Base-by-base conservation (phyloP, 2,888 invertebrate species). In the Pseudococcus viburni region DNA sequence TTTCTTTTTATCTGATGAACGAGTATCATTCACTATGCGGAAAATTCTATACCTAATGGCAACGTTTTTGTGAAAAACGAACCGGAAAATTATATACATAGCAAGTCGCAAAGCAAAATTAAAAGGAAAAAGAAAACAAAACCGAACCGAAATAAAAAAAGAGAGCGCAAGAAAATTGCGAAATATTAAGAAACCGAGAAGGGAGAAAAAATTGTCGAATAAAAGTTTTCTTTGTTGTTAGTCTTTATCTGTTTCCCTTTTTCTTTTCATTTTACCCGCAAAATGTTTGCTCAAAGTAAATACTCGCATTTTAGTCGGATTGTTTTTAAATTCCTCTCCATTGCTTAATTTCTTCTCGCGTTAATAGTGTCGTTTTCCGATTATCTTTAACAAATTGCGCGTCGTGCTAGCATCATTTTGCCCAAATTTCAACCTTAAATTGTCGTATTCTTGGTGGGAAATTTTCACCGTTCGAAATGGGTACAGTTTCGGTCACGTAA, bases 61-160 rank as follows among this genome's bases (percentile, higher is more conserved):
- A 83, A 83, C 80, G 80, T 83, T 83, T 83, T 83, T 46, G 80
- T 55, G 39, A 42, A 85, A 85, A 85, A 85, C 85, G 64, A 85
- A 85, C 59, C 85, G 85, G 85, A 85, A 85, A 85, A 85, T 85
- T 85, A 59, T 85, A 85, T 85, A 59, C 85, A 85, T 55, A 85
- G 85, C 39, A 12, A 85, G 64, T 85, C 85, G 85, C 39, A 59
- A 85, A 85, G 85, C 39, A 59, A 85, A 85, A 85, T 85, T 59
- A 64, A 85, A 42, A 59, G 51, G 85, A 39, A 64, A 85, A 64
- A 85, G 33, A 55, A 64, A 85, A 64, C 64, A 64, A 64, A 64
- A 64, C 64, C 22, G 64, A 64, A 59, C 64, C 22, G 64, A 64
- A 59, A 59, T 15, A 17, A 55, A 55, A 85, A 59, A 84, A 59